Evolutionary conservation across 2,797 vertebrate species (phyloP).

Genomic region (Knipowitschia caucasica): DNA sequence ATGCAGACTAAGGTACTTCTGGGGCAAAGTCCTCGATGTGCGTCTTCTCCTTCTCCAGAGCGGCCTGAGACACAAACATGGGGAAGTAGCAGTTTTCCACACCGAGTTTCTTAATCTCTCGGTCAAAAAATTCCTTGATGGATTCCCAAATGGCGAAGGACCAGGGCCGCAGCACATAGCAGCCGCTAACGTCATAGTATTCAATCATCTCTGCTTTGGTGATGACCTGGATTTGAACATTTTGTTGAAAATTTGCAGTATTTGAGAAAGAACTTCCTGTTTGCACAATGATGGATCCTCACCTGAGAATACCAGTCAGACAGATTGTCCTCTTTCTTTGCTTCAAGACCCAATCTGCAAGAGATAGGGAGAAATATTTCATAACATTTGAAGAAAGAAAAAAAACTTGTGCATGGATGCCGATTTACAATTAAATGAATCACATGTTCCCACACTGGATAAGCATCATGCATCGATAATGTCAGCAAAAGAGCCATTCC

Average conservation of each 20-base stretch:
- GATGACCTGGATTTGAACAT: conserved; percentile 83
- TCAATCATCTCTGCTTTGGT: conserved; percentile 98
- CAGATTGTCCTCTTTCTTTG: conserved; percentile 95
- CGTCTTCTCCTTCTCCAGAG: conserved; percentile 90
- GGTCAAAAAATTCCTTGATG: conserved; percentile 92
- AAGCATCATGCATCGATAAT: conserved; percentile 29
- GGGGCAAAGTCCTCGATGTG: conserved; percentile 96
- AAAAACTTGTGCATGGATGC: not conserved
- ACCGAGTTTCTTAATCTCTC: conserved; percentile 92
- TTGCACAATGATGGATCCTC: conserved; percentile 29
- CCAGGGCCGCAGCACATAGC: conserved; percentile 96
- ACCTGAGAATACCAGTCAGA: conserved; percentile 98
- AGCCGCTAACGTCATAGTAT: conserved; percentile 97
- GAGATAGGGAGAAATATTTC: conserved; percentile 5
- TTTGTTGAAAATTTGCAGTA: not conserved
- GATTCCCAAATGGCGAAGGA: conserved; percentile 90
- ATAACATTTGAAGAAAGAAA: not conserved
- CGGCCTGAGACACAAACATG: conserved; percentile 97
- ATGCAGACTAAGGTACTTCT: conserved; percentile 76
- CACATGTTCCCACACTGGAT: not conserved
- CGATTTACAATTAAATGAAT: not conserved
- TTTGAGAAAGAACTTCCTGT: too few species aligned
- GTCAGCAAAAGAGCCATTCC: conserved; percentile 8
- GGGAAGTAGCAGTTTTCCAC: conserved; percentile 99
- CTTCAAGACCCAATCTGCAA: conserved; percentile 89